Conservation (phyloP, 2,113 vertebrate genomes). For the Chionodraco myersi region DNA sequence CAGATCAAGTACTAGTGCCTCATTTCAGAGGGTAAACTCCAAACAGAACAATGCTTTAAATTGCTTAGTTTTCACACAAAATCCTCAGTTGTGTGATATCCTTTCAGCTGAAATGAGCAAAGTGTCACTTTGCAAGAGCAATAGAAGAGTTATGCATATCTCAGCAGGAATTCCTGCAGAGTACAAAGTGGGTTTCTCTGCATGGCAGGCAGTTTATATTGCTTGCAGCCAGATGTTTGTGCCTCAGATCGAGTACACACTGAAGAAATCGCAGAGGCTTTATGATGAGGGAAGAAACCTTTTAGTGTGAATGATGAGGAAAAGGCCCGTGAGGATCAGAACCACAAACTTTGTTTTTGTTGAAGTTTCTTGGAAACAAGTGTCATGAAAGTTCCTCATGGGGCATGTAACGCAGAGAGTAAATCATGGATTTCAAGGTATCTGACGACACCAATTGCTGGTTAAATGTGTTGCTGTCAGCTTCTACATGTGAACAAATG, state of each 20-base stretch:
- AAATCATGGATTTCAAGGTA: conserved; percentile 17
- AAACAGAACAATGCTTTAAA: not conserved
- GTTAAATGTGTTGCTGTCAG: conserved; percentile 18
- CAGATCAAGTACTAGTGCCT: not conserved
- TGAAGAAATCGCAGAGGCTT: conserved; percentile 41
- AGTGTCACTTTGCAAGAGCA: conserved; percentile 32
- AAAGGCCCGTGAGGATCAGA: conserved; percentile 21
- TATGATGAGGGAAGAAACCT: conserved; percentile 28
- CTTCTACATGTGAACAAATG: conserved; percentile 23
- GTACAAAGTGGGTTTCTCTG: conserved; percentile 36
- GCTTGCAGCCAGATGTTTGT: conserved; percentile 47
- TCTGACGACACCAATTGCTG: conserved; percentile 18
- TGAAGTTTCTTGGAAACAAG: conserved; percentile 31
- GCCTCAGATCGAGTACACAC: conserved; percentile 23
- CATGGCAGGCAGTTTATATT: conserved; percentile 34
- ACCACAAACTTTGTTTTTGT: conserved; percentile 47
- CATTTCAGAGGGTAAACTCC: not conserved
- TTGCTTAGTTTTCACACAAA: conserved; percentile 11
- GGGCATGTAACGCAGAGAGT: conserved; percentile 8
- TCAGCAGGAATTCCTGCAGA: conserved; percentile 35
- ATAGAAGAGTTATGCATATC: conserved; percentile 24
- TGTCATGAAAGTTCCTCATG: conserved; percentile 23
- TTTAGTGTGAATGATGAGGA: conserved; percentile 40
- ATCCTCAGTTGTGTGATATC: conserved; percentile 6
- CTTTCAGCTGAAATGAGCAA: conserved; percentile 10